phyloP scores from a whole-genome alignment of 2,888 invertebrate species.

The Alloplasta piceator region DNA sequence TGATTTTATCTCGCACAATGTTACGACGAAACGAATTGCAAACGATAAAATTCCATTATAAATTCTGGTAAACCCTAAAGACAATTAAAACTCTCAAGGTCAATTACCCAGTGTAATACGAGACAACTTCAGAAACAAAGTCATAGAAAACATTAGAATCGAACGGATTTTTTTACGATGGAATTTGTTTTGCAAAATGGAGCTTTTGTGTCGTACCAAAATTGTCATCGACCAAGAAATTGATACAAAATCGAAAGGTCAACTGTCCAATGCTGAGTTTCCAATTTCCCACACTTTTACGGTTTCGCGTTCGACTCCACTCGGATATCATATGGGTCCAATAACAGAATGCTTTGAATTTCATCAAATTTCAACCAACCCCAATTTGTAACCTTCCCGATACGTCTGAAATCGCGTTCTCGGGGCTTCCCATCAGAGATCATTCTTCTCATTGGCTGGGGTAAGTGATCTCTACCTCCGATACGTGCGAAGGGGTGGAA shows the following conservation, averaged over 20 bases:
- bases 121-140: no score
- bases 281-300: constrained; percentile 37
- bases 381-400: constrained; percentile 12
- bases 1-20: neutral
- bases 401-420: constrained; percentile 8
- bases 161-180: constrained; percentile 62
- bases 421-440: constrained; percentile 17
- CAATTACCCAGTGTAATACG: no score
- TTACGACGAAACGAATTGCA: constrained; percentile 8
- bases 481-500: constrained; percentile 2
- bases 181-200: constrained; percentile 76
- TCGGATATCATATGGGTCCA: constrained; percentile 67
- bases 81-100: no score
- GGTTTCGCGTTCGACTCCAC: constrained; percentile 67
- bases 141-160: no score
- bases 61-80: neutral
- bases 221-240: constrained; percentile 79
- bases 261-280: constrained; percentile 52
- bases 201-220: constrained; percentile 73
- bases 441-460: constrained; percentile 39
- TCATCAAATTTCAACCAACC: constrained; percentile 61
- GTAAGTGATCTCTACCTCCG: constrained; percentile 1
- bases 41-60: constrained; percentile 7
- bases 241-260: constrained; percentile 67
- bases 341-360: constrained; percentile 71